Conservation (phyloP, 2,113 vertebrate species). For the Meleagris gallopavo region DNA sequence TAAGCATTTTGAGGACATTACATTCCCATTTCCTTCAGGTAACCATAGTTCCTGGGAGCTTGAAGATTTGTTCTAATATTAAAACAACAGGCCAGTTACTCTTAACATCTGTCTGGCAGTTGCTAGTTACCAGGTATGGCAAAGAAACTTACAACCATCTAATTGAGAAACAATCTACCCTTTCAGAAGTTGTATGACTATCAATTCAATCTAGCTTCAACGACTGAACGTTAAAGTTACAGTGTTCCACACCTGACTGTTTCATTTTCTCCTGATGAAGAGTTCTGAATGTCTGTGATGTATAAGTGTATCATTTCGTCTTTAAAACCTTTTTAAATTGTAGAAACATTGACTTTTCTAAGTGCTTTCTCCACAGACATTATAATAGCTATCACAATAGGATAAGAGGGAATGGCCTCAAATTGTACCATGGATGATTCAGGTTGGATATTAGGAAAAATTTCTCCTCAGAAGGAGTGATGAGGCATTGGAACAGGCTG, state of each 20-base stretch:
- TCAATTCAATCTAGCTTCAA: not conserved
- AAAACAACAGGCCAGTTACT: not conserved
- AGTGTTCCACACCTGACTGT: not conserved
- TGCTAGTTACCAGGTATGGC: not conserved
- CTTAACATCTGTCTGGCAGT: not conserved
- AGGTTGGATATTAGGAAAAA: not conserved
- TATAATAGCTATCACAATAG: not conserved
- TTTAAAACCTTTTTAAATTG: not conserved
- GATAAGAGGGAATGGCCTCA: not conserved
- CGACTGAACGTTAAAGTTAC: not conserved
- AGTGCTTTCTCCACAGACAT: not conserved
- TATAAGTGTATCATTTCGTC: not conserved
- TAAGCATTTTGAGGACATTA: conserved; percentile 39
- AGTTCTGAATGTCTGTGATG: not conserved
- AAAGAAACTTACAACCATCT: not conserved
- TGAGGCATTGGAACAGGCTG: no score
- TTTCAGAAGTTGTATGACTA: not conserved
- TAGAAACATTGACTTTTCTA: not conserved
- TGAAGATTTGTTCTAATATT: not conserved
- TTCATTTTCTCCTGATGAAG: not conserved
- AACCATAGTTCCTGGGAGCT: not conserved
- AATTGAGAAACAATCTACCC: not conserved
- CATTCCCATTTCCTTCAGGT: conserved; percentile 28
- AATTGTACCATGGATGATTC: not conserved
- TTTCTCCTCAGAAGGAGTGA: not conserved